Conservation (phyloP, 2,888 invertebrate genomes). For the Cryptocephalus primarius region DNA sequence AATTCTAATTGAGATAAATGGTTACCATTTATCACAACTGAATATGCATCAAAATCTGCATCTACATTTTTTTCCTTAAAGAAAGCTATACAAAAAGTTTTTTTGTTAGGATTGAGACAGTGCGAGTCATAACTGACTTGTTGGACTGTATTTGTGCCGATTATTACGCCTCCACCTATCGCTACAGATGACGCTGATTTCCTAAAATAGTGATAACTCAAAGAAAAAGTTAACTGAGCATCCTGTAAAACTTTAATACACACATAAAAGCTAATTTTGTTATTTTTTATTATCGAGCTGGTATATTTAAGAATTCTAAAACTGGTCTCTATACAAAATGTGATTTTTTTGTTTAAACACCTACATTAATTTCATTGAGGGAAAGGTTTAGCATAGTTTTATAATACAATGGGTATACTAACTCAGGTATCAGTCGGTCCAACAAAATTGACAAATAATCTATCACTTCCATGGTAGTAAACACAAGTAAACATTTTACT, state of each 20-base stretch:
- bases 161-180: conserved; percentile 25
- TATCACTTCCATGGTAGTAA: conserved; percentile 16
- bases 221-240: background rate
- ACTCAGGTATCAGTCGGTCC: conserved; percentile 19
- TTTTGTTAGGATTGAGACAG: conserved; percentile 13
- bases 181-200: conserved; percentile 19
- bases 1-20: conserved; percentile 22
- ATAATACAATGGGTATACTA: conserved; percentile 6
- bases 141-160: conserved; percentile 20
- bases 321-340: no score
- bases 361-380: no score
- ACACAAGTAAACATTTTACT: conserved; percentile 22
- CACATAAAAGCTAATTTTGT: no score
- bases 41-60: conserved; percentile 24
- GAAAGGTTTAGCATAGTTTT: no score
- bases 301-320: no score
- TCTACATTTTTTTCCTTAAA: conserved; percentile 13
- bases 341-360: no score
- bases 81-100: conserved; percentile 23
- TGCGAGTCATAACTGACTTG: conserved; percentile 9
- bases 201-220: conserved; percentile 11
- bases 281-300: no score
- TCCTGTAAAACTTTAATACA: no score
- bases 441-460: conserved; percentile 17
- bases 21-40: conserved; percentile 23